phyloP scores from a whole-genome alignment of 2,113 vertebrate genomes.

The Litocranius walleri region DNA sequence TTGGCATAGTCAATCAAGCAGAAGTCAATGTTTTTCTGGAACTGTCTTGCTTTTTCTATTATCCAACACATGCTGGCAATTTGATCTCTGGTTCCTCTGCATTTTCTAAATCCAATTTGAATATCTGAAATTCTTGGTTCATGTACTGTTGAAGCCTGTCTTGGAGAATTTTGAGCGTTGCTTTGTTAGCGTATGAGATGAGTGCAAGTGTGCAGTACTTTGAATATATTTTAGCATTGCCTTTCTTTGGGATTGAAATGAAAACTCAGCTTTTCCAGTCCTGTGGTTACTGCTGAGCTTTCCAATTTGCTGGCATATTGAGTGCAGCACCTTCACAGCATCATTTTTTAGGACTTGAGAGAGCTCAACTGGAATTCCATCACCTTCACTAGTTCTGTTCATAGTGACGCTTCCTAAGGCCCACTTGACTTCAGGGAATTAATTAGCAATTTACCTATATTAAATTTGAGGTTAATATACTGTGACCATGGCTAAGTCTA shows the following conservation, averaged over 20 bases:
- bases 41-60: no score
- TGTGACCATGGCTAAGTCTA: not conserved
- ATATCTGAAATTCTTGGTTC: not conserved
- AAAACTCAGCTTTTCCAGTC: not conserved
- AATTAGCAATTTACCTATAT: not conserved
- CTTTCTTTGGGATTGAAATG: not conserved
- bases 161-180: not conserved
- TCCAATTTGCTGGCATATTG: not conserved
- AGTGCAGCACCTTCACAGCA: not conserved
- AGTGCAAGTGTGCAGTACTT: not conserved
- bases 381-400: not conserved
- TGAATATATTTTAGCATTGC: not conserved
- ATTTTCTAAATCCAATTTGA: not conserved
- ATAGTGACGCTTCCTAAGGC: not conserved
- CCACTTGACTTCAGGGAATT: not conserved
- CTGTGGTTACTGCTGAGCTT: not conserved
- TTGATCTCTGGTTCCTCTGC: not conserved
- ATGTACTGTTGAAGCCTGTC: not conserved
- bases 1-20: no score
- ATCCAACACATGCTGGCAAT: not conserved
- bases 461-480: not conserved
- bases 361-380: not conserved
- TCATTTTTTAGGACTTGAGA: not conserved
- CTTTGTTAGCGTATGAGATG: not conserved
- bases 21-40: no score